A percentile compares a stretch with the other conserved stretches of the same genome.
Evolutionary conservation across 1,140 invertebrate genomes (phyloP).

Genomic region (Spodoptera frugiperda): DNA sequence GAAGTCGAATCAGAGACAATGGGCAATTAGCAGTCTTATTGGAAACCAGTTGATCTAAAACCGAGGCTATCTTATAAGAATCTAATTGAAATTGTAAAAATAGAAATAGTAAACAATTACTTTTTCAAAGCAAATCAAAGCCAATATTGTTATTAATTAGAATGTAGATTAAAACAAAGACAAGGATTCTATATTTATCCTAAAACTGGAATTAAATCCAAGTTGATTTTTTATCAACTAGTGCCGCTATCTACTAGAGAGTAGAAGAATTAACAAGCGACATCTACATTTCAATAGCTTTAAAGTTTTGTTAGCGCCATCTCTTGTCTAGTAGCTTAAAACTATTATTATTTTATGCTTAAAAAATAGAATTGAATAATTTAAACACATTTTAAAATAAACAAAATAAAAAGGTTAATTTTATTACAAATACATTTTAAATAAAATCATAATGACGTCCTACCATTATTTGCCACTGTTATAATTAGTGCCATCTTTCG

Average conservation of each 20-base stretch:
- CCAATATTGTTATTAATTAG: not conserved
- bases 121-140: too few species aligned
- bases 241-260: not conserved
- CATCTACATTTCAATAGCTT: not conserved
- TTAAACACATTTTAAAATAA: too few species aligned
- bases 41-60: too few species aligned
- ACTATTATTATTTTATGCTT: not conserved
- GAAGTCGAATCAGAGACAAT: too few species aligned
- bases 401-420: too few species aligned
- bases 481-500: not conserved
- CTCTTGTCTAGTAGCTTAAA: constrained; percentile 8
- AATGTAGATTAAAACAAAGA: not conserved
- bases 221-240: not conserved
- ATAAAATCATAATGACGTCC: too few species aligned
- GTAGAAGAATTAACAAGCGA: not conserved
- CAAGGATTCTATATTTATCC: not conserved
- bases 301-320: not conserved
- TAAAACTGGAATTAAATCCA: not conserved
- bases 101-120: too few species aligned
- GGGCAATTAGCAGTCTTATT: too few species aligned
- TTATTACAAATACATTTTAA: too few species aligned
- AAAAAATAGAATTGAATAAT: too few species aligned
- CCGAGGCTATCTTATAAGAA: too few species aligned
- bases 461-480: not conserved
- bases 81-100: too few species aligned